Percentiles rank a stretch among this genome's conserved stretches.
phyloP scores from a whole-genome alignment of 2,888 invertebrate species.

The Tyria jacobaeae region DNA sequence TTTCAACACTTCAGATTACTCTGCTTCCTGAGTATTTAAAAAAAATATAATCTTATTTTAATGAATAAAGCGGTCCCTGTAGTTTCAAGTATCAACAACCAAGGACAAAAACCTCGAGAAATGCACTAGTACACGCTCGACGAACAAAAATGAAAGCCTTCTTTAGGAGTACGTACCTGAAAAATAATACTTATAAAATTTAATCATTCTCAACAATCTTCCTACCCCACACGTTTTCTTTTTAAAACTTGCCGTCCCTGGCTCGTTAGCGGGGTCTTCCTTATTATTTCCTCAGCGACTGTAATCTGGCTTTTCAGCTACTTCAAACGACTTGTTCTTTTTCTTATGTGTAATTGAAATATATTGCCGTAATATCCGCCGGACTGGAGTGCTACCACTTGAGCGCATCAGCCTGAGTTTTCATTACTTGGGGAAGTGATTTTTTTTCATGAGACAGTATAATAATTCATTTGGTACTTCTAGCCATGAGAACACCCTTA shows the following conservation, averaged over 20 bases:
- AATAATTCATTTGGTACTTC: slow-evolving; percentile 84
- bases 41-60: slow-evolving; percentile 2
- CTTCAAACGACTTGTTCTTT: slow-evolving; percentile 86
- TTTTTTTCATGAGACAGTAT: slow-evolving; percentile 81
- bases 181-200: slow-evolving; percentile 59
- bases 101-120: slow-evolving; percentile 1
- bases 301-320: slow-evolving; percentile 85
- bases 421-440: slow-evolving; percentile 83
- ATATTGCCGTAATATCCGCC: slow-evolving; percentile 86
- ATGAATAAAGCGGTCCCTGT: neutral
- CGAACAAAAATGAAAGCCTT: slow-evolving; percentile 17
- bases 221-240: slow-evolving; percentile 73
- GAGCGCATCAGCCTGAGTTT: slow-evolving; percentile 83
- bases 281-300: slow-evolving; percentile 82
- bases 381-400: slow-evolving; percentile 80
- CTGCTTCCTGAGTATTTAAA: neutral
- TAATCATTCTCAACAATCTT: slow-evolving; percentile 68
- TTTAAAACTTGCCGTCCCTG: slow-evolving; percentile 74
- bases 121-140: slow-evolving; percentile 17
- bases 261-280: slow-evolving; percentile 80
- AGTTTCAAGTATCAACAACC: slow-evolving; percentile 6
- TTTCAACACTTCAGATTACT: neutral
- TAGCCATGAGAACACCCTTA: slow-evolving; percentile 65
- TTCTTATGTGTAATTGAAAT: slow-evolving; percentile 87
- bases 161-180: slow-evolving; percentile 26